Conservation (phyloP, 2,113 vertebrate species). For the Maccullochella peelii region DNA sequence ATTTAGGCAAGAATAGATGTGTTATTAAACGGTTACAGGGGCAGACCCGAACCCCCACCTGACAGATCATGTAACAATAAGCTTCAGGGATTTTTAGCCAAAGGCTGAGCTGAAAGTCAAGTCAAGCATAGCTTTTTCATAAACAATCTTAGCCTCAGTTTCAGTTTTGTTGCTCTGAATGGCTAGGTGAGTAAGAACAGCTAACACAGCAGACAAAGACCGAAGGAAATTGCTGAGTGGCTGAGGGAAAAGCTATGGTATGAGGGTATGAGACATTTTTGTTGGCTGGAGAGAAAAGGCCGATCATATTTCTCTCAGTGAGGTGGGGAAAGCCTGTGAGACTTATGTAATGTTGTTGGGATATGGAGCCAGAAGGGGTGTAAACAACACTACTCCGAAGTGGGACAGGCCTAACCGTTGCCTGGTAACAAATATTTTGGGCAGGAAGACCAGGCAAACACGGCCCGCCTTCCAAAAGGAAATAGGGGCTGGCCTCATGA, state of each 20-base stretch:
- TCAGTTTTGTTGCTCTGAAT: constrained; percentile 36
- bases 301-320: constrained; percentile 70
- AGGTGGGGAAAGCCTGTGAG: constrained; percentile 71
- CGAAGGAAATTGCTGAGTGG: constrained; percentile 28
- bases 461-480: constrained; percentile 80
- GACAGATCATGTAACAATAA: constrained; percentile 32
- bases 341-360: constrained; percentile 81
- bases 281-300: constrained; percentile 51
- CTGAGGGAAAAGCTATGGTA: constrained; percentile 48
- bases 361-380: constrained; percentile 78
- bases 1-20: constrained; percentile 52
- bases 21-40: constrained; percentile 35
- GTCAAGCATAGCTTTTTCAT: constrained; percentile 12
- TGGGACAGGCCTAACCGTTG: constrained; percentile 82
- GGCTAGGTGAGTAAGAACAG: not conserved
- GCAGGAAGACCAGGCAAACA: constrained; percentile 83
- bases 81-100: constrained; percentile 24
- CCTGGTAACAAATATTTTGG: constrained; percentile 87
- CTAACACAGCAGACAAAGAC: constrained; percentile 27
- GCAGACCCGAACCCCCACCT: constrained; percentile 32
- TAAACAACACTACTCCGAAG: constrained; percentile 78
- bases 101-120: constrained; percentile 34
- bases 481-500: constrained; percentile 80
- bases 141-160: constrained; percentile 30
- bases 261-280: constrained; percentile 47